A percentile compares a stretch with the other conserved stretches of the same genome.
phyloP scores from a whole-genome alignment of 2,888 invertebrate genomes.

The Pterostichus niger region DNA sequence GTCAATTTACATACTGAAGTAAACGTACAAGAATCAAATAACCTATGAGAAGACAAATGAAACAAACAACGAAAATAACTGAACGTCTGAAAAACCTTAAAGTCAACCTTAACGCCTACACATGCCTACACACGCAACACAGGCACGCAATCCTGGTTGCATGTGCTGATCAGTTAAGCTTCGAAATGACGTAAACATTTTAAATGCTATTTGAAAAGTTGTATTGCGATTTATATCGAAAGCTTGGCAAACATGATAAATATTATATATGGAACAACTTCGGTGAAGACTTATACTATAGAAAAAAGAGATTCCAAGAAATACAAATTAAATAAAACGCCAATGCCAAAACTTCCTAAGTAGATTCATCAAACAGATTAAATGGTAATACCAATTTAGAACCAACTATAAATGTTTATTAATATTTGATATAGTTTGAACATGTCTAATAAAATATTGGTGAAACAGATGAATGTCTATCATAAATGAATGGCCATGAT shows the following conservation, averaged over 20 bases:
- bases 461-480: no score
- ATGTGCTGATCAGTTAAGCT: slow-evolving; percentile 11
- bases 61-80: slow-evolving; percentile 46
- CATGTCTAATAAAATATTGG: no score
- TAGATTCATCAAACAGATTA: no score
- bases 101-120: slow-evolving; percentile 34
- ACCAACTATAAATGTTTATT: no score
- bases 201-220: slow-evolving; percentile 15
- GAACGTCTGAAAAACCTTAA: slow-evolving; percentile 10
- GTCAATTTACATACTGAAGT: no score
- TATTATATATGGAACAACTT: neutral
- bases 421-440: no score
- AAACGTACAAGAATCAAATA: slow-evolving; percentile 9
- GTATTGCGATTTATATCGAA: slow-evolving; percentile 26
- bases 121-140: slow-evolving; percentile 43
- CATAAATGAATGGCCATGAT: no score
- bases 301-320: no score
- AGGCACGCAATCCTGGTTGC: slow-evolving; percentile 40
- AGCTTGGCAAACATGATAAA: slow-evolving; percentile 4
- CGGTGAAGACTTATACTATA: no score
- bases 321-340: neutral
- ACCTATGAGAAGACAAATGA: slow-evolving; percentile 39
- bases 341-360: no score
- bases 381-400: no score
- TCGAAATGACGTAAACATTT: slow-evolving; percentile 30